These are phyloP conservation scores for Protophormia terraenovae DNA, from an alignment of 2,888 invertebrate genomes.

Conservation along the genomic window DNA sequence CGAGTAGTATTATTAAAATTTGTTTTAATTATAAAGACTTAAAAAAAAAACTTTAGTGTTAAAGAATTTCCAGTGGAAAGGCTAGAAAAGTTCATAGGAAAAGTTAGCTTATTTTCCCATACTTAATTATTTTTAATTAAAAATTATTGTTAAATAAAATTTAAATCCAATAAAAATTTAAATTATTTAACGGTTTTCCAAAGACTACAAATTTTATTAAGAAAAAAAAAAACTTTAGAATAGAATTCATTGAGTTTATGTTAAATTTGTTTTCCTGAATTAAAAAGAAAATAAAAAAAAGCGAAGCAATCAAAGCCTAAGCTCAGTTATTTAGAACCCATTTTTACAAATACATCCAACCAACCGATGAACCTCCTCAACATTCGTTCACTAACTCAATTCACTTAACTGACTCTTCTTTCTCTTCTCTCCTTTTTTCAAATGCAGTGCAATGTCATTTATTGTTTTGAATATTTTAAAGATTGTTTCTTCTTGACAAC, in stretches of 20 bases:
- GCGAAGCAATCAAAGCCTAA: neutral
- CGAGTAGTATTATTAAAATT: too few relatives aligned
- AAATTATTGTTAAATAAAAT: neutral
- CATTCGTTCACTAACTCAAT: conserved; percentile 1
- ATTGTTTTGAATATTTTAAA: conserved; percentile 61
- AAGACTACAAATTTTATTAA: neutral
- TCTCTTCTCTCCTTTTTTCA: neutral
- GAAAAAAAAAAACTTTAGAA: neutral
- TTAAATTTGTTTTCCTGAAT: conserved; percentile 18
- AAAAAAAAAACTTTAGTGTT: too few relatives aligned
- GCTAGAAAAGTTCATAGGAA: too few relatives aligned
- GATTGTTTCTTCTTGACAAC: conserved; percentile 66
- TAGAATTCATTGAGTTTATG: conserved; percentile 25
- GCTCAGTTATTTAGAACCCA: neutral
- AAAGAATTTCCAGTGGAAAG: too few relatives aligned
- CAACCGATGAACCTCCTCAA: neutral
- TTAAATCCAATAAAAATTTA: neutral
- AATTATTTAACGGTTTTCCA: neutral
- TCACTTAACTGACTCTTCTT: neutral
- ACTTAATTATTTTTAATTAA: too few relatives aligned
- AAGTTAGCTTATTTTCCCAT: too few relatives aligned
- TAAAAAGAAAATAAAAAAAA: neutral
- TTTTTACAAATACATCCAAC: conserved; percentile 8
- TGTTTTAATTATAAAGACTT: too few relatives aligned
- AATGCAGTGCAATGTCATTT: conserved; percentile 60